phyloP scores from a whole-genome alignment of 2,888 invertebrate species.

The Ornithoptera alexandrae region DNA sequence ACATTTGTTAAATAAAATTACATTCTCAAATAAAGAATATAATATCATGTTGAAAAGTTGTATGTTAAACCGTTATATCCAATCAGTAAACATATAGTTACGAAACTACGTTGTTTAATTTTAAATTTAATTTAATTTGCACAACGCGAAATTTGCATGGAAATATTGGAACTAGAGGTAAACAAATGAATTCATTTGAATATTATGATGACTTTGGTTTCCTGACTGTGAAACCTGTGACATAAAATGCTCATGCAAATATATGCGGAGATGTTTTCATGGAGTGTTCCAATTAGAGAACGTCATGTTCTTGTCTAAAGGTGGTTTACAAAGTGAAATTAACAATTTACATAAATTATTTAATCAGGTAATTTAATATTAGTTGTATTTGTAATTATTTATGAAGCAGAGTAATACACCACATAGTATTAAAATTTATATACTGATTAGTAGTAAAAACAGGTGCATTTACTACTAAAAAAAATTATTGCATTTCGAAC shows the following conservation, averaged over 20 bases:
- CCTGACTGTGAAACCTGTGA: conserved; percentile 21
- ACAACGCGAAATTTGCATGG: conserved; percentile 25
- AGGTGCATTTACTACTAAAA: too few relatives aligned
- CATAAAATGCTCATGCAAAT: conserved; percentile 2
- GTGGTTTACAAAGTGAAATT: not conserved
- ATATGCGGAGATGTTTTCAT: not conserved
- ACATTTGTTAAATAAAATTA: too few relatives aligned
- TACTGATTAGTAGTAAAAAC: not conserved
- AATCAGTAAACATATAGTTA: not conserved
- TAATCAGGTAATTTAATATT: not conserved
- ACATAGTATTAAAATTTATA: not conserved
- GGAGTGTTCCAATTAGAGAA: not conserved
- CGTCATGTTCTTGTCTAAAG: conserved; percentile 1
- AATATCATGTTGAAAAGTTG: not conserved
- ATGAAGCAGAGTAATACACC: not conserved
- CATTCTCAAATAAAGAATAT: not conserved
- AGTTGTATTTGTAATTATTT: not conserved
- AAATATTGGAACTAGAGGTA: conserved; percentile 21
- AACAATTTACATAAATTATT: not conserved
- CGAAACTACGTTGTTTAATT: conserved; percentile 14
- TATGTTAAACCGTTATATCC: not conserved
- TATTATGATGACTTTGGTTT: conserved; percentile 25
- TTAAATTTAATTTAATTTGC: conserved; percentile 19
- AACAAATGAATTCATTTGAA: conserved; percentile 29
- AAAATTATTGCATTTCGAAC: too few relatives aligned